Conservation (phyloP, 2,797 vertebrate genomes). For the Acridotheres tristis region DNA sequence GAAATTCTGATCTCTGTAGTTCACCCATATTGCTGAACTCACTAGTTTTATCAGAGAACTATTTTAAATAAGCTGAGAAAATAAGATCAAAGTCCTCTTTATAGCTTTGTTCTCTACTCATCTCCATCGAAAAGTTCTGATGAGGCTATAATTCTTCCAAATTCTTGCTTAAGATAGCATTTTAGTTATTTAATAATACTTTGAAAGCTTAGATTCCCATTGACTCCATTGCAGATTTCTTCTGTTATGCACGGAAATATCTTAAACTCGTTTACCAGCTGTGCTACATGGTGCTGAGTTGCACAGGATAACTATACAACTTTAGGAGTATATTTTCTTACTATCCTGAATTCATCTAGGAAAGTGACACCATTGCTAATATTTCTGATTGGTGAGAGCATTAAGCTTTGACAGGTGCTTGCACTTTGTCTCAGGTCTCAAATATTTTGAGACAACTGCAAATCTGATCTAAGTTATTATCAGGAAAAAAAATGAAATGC, state of each 20-base stretch:
- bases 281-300: not conserved
- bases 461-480: not conserved
- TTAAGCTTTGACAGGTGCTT: not conserved
- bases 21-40: not conserved
- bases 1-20: not conserved
- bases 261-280: not conserved
- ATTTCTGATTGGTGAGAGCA: not conserved
- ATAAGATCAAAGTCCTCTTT: not conserved
- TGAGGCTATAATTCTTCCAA: not conserved
- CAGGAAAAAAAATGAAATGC: not conserved
- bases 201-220: not conserved
- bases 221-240: constrained; percentile 4
- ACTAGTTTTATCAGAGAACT: not conserved
- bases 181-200: constrained; percentile 15
- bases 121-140: not conserved
- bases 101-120: not conserved
- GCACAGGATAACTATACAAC: not conserved
- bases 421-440: not conserved
- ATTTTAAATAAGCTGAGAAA: not conserved
- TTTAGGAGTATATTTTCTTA: not conserved
- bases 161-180: not conserved
- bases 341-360: not conserved
- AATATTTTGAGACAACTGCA: not conserved
- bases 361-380: not conserved
- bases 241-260: not conserved